Conservation (phyloP, 2,797 vertebrate genomes). For the Xiphorhynchus erythropygius region DNA sequence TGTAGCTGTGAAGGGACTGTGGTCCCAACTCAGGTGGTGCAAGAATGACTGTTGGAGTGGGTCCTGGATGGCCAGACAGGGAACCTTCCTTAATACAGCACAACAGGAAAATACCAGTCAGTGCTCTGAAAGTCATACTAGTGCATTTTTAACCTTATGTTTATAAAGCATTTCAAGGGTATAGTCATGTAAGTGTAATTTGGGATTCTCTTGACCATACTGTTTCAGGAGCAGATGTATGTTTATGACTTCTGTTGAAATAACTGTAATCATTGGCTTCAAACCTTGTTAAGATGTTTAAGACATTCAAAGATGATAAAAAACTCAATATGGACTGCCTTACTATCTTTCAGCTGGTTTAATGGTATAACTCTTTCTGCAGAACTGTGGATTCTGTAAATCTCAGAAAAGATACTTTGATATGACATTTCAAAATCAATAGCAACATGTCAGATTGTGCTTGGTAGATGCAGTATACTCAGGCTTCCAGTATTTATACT, state of each 20-base stretch:
- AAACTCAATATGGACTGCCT: background rate
- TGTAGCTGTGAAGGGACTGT: background rate
- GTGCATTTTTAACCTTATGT: background rate
- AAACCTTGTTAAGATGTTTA: background rate
- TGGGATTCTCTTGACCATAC: background rate
- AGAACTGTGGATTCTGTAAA: background rate
- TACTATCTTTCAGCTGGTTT: background rate
- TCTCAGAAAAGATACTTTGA: background rate
- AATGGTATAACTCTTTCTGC: background rate
- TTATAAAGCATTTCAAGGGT: background rate
- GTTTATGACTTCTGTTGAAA: background rate
- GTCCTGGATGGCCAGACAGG: fast-evolving
- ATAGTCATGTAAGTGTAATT: background rate
- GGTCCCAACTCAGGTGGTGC: background rate
- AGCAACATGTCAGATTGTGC: background rate
- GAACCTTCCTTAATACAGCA: no score
- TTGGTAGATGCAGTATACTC: background rate
- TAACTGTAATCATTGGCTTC: background rate
- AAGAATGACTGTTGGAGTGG: no score
- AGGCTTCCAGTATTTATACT: background rate
- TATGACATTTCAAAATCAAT: background rate
- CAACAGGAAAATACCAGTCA: background rate
- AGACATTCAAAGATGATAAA: background rate
- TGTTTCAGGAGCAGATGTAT: background rate
- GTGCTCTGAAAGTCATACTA: background rate